phyloP scores from a whole-genome alignment of 2,888 invertebrate genomes.

The Drosophila suboccidentalis region DNA sequence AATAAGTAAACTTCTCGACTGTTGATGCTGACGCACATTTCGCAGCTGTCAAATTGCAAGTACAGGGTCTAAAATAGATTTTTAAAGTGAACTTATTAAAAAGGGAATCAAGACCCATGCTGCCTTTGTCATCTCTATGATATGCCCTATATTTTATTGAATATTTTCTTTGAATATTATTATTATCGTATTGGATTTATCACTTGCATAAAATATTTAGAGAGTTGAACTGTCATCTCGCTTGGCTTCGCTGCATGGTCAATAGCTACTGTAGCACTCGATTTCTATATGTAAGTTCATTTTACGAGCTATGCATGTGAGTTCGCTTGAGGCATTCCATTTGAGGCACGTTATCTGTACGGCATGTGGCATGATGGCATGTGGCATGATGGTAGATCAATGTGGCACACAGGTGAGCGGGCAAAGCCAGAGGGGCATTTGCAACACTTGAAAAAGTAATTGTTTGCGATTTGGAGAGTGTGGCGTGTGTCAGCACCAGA shows the following conservation, averaged over 20 bases:
- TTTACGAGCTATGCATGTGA: conserved; percentile 35
- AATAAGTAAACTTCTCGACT: no score
- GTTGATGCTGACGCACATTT: no score
- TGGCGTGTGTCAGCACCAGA: conserved; percentile 59
- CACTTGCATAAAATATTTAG: not conserved
- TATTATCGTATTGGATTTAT: not conserved
- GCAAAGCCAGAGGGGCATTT: conserved; percentile 19
- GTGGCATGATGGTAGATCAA: conserved; percentile 66
- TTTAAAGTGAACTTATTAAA: no score
- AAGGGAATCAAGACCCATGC: no score
- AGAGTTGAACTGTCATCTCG: not conserved
- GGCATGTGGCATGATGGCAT: conserved; percentile 62
- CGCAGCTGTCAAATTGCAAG: no score
- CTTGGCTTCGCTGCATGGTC: not conserved
- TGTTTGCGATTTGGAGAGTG: conserved; percentile 82
- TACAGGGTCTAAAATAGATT: no score
- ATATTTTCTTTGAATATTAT: not conserved
- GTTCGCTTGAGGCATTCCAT: conserved; percentile 57
- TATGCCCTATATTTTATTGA: no score
- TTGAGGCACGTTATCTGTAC: conserved; percentile 61
- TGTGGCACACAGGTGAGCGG: conserved; percentile 62
- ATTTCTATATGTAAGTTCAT: conserved; percentile 24
- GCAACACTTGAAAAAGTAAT: conserved; percentile 81
- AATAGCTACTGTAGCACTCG: conserved; percentile 30
- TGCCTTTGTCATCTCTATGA: no score